Evolutionary conservation across 2,888 invertebrate species (phyloP), one percentile per base, ranked within the genome.

Genomic region (Cancer borealis): DNA sequence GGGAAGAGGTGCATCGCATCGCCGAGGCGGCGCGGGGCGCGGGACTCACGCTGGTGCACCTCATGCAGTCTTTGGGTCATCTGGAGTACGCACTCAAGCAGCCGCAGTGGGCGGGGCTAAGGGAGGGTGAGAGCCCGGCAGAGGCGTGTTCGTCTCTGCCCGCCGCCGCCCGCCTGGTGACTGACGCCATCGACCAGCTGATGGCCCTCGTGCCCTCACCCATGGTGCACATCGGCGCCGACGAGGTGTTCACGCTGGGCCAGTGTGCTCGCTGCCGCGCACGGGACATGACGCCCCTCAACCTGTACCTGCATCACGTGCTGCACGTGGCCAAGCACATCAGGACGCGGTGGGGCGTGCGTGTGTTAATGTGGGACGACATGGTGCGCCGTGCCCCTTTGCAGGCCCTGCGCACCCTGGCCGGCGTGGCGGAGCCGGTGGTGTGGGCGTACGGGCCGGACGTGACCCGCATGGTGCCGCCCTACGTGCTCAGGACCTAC

Each of bases 221-320:
- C 46, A 97, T 97, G 96, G 96, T 98, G 47, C 98, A 98, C 96
- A 98, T 98, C 94, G 98, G 98, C 90, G 98, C 98, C 96, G 98
- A 98, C 96, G 98, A 98, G 96, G 98, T 98, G 14, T 97, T 97
- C 96, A 98, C 98, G 96, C 97, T 98, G 97, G 98, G 98, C 0
- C 97, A 97, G 96, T 98, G 98, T 96, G 96, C 97, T 26, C 96
- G 97, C 6, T 98, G 98, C 96, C 92, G 84, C 3, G 88, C 79
- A 0, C 90, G 94, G 3, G 21, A 54, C n/a, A 39, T 79, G n/a
- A 47, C 92, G 10, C 95, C 93, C 17, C 88, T 95, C n/a, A 88
- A 92, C 45, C 79, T 95, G 73, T 96, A 96, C 95, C 93, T 95
- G 30, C 94, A 96, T 66, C 96, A 97, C 95, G 96, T 96, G 49